Base-by-base conservation (phyloP, 23 tunicate genomes). In the Phallusia fumigata region DNA sequence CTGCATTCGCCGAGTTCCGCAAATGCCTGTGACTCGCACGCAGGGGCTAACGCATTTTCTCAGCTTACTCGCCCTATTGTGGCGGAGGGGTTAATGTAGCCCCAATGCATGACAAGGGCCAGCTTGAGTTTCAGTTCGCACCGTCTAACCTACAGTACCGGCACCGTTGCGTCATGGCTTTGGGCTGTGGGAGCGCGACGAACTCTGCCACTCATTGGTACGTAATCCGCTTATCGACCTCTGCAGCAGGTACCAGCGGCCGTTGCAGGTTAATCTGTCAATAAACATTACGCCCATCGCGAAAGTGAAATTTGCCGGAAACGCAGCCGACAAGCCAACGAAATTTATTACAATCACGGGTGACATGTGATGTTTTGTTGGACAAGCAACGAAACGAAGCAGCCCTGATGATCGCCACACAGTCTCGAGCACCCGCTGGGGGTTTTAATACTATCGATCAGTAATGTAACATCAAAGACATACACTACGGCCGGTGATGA, bases 1-100 rank as follows among this genome's bases (percentile, higher is more conserved):
- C 69, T 24, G 69, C 69, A 58, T 58, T 58, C 69, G 69, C 69
- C 69, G 69, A 58, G 69, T 58, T 58, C 69, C 69, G 69, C 69
- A 24, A 24, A 58, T 58, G 69, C 69, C 69, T 58, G 26, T 58
- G 26, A 24, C 69, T 58, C 69, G 69, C 69, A 58, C 69, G 69
- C 69, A 58, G 69, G 69, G 69, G 28, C 69, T 16, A 58, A 58
- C 69, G 15, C 69, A 24, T 58, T 58, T 58, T 58, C 69, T 58
- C 69, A 24, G 28, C 69, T 58, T 58, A 58, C 69, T 22, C 16
- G 69, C 28, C 16, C 69, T 24, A 21, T 58, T 58, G 26, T 22
- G 26, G 69, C 16, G 26, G 26, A 58, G 28, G 28, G 69, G 69
- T 22, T 24, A 21, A 58, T 22, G 69, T 22, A 21, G 28, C 28